A percentile compares a stretch with the other conserved stretches of the same genome.
These are phyloP conservation scores for Engystomops pustulosus DNA, from an alignment of 2,113 vertebrate genomes.

Conservation along the genomic window DNA sequence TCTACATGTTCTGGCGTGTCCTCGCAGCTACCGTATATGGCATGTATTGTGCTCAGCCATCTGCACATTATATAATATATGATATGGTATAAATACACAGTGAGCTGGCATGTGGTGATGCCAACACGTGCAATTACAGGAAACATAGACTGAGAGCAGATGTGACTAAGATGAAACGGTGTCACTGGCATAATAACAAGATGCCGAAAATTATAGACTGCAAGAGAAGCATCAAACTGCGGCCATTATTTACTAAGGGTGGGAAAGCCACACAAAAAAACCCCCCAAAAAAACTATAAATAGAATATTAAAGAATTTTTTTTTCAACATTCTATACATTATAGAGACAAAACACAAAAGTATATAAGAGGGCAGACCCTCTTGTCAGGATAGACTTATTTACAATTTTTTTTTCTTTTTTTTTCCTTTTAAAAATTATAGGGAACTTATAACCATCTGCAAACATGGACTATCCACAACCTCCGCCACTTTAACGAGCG, in stretches of 20 bases:
- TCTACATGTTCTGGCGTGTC: neutral
- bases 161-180: conserved; percentile 20
- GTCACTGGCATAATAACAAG: conserved; percentile 40
- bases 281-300: no score
- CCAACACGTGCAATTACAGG: conserved; percentile 42
- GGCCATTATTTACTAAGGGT: conserved; percentile 18
- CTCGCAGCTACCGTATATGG: neutral
- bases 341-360: no score
- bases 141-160: conserved; percentile 52
- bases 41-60: neutral
- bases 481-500: no score
- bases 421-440: no score
- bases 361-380: no score
- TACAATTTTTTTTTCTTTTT: no score
- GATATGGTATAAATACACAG: conserved; percentile 9
- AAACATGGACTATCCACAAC: no score
- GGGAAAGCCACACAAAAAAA: neutral
- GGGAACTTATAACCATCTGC: no score
- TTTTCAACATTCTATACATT: no score
- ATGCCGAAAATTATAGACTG: conserved; percentile 39
- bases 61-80: conserved; percentile 7
- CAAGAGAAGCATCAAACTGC: conserved; percentile 14
- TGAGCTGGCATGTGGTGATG: neutral
- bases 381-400: no score
- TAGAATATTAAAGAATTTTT: no score